Evolutionary conservation across 2,113 vertebrate species (phyloP), one percentile per base, ranked within the genome.

Genomic region (Syngnathus scovelli): DNA sequence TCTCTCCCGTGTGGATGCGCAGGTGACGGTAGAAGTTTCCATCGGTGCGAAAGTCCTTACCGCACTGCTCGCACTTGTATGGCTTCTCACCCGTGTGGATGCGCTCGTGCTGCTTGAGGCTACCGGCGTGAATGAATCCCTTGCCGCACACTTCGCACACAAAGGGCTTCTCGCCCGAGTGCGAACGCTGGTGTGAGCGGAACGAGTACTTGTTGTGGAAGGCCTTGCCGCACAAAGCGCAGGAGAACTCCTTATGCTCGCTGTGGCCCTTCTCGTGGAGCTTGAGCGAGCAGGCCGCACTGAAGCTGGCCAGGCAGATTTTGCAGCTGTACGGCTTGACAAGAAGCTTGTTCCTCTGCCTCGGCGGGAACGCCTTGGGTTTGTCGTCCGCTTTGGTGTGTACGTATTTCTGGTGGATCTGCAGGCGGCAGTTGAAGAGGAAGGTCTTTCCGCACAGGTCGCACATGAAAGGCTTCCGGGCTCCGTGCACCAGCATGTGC

Each of bases 201-300:
- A 86, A 89, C 0, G 88, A 88, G 79, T 89, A 87, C 5, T 89
- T 89, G 77, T 88, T 88, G 10, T 87, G 86, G 67, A 88, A 89
- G 3, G 80, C 65, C 76, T 88, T 88, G 10, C 81, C 88, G 1
- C 88, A 89, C 0, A 80, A n/a, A 58, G 37, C 7, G n/a, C 88
- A 89, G 74, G 81, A 71, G 68, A 80, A 89, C 83, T 89, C 87
- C 60, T 88, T 89, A 48, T 86, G 76, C 68, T 88, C 88, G 7
- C 78, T 85, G 83, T 89, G 88, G 70, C 86, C 78, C 23, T 69
- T 68, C 13, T 88, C 85, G 0, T 89, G 88, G 0, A 87, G 76
- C 52, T 81, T 87, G 61, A 89, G 88, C 0, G 88, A 85, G 4
- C 67, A 67, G 0, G 88, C 83, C 0, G 86, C 75, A 10, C 82